Evolutionary conservation across 2,888 invertebrate genomes (phyloP), one percentile per base, ranked within the genome.

Genomic region (Cheilosia scutellata): DNA sequence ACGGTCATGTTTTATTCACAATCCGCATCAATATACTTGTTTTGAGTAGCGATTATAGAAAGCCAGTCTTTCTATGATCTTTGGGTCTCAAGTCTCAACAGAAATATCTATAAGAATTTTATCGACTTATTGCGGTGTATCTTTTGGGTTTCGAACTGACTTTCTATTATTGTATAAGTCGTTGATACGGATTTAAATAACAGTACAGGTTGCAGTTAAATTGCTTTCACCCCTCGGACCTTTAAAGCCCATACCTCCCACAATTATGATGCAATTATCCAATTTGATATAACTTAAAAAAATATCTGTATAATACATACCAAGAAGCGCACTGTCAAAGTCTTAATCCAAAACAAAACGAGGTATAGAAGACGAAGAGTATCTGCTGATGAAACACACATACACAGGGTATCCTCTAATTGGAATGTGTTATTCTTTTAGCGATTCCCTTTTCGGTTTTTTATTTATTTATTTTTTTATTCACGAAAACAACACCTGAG

Each of bases 361-460:
- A 5, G 5, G 7, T 33, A 5, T 42, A 5, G 42, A 13, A 60
- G 63, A 63, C 40, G 25, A 65, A 51, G 63, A 49, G 20, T 49
- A 27, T 66, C n/a, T 53, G 13, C n/a, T 57, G 83, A 77, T 70
- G 72, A 70, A 78, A 68, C 66, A 68, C 68, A 70, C 70, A 75
- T 20, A 71, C 42, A 27, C 27, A 29, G 25, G 51, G 74, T 75
- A 84, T 79, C 84, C 75, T 80, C 79, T 71, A 76, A 76, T 84
- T 71, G 84, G 84, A 84, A 84, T 84, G 79, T 84, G 75, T 63
- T 84, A 75, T 75, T 84, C 65, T 84, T 70, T 84, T 72, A 70
- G 70, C 58, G 79, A 75, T 84, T 79, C 74, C 79, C 83, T 65
- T 74, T 78, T 76, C 25, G 47, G 49, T 51, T 55, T 68, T 40